Evolutionary conservation across 1,140 invertebrate genomes (phyloP).

Genomic region (Camponotus floridanus): DNA sequence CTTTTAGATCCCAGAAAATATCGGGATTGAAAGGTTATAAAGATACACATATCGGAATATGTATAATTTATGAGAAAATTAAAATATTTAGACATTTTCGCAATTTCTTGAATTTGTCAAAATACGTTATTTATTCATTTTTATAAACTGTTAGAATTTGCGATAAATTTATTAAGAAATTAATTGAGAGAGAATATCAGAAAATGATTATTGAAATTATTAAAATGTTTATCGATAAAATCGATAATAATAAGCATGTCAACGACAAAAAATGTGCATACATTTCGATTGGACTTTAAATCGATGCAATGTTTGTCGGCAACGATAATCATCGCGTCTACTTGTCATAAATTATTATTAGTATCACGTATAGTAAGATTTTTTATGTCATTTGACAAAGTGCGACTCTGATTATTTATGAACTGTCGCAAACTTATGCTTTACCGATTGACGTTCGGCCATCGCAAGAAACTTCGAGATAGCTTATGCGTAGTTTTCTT

Average conservation of each 20-base stretch:
- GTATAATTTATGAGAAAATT: conserved; percentile 4
- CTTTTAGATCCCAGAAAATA: conserved; percentile 30
- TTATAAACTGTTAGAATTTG: not conserved
- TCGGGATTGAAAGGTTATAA: not conserved
- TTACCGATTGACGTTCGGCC: conserved; percentile 5
- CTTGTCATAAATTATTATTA: conserved; percentile 38
- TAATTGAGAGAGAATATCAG: not conserved
- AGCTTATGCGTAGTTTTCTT: not conserved
- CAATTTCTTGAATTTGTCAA: not conserved
- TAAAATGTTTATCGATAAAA: not conserved
- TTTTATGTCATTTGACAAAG: not conserved
- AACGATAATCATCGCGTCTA: not conserved
- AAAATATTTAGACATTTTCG: not conserved
- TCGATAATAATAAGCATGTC: not conserved
- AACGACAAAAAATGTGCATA: not conserved
- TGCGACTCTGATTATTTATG: conserved; percentile 16
- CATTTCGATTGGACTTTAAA: not conserved
- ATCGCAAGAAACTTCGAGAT: not conserved
- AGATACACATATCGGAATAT: not conserved
- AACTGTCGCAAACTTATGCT: conserved; percentile 15
- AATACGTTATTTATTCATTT: not conserved
- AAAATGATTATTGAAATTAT: conserved; percentile 15
- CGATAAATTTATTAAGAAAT: conserved; percentile 12
- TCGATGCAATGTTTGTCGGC: not conserved
- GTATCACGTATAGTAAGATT: not conserved